Evolutionary conservation across 2,797 vertebrate species (phyloP).

Genomic region (Macroramphosus scolopax): DNA sequence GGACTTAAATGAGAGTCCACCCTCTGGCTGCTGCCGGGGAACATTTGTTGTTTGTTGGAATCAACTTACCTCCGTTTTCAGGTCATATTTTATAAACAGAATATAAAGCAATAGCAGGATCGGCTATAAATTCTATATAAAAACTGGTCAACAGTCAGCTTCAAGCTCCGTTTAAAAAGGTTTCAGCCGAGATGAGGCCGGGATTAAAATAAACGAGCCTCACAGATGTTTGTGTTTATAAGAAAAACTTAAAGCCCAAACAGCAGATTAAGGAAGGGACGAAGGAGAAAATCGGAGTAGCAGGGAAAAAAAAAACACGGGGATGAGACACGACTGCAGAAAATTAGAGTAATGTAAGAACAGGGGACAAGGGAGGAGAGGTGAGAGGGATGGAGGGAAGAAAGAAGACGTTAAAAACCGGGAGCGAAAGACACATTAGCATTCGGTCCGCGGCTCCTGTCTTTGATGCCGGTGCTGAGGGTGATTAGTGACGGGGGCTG

Average conservation of each 20-base stretch:
- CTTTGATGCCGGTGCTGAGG: constrained; percentile 49
- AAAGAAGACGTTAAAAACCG: constrained; percentile 17
- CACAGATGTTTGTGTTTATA: constrained; percentile 18
- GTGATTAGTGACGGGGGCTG: constrained; percentile 68
- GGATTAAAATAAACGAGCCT: constrained; percentile 4
- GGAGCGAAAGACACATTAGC: constrained; percentile 47
- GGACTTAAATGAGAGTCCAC: too few relatives aligned
- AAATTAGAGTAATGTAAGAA: constrained; percentile 32
- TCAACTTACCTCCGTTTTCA: too few relatives aligned
- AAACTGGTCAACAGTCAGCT: too few relatives aligned
- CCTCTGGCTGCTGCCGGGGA: too few relatives aligned
- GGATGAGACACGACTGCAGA: constrained; percentile 28
- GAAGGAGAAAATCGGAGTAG: neutral
- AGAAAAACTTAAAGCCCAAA: neutral
- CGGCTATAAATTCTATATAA: too few relatives aligned
- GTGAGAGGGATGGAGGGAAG: constrained; percentile 14
- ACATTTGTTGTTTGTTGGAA: too few relatives aligned
- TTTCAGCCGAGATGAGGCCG: too few relatives aligned
- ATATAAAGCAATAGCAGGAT: too few relatives aligned
- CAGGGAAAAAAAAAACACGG: constrained; percentile 8
- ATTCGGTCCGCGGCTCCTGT: constrained; percentile 57
- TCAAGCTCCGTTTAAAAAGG: too few relatives aligned
- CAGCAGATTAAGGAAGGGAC: neutral
- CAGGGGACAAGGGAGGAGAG: constrained; percentile 13
- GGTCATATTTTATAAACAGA: too few relatives aligned